Base-by-base conservation (phyloP, 2,888 invertebrate genomes). In the Epinotia demarniana region DNA sequence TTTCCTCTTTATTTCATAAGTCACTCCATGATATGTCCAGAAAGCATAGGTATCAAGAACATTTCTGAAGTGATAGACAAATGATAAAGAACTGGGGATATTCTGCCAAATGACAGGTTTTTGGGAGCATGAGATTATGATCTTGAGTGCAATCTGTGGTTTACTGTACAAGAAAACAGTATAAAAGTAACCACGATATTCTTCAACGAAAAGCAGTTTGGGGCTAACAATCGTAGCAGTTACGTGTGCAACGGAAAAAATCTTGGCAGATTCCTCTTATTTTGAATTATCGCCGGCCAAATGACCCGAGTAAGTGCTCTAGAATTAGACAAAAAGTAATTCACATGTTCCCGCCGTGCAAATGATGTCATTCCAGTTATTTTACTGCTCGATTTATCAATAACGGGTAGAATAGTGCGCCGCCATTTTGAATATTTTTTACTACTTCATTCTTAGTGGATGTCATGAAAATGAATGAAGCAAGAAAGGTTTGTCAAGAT, bases 281-380 rank as follows among this genome's bases (percentile, higher is more conserved):
- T 74, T 77, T 61, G 66, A 74, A 77, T 74, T 71, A 74, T 74
- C 33, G 27, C 27, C 69, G 33, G 18, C 69, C 73, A 63, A 70
- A 77, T 70, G 66, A 70, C 58, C 18, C 16, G 67, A 57, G 73
- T 76, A 62, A 74, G 77, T 74, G 77, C 71, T 66, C 77, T 74
- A 55, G 67, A 74, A 77, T 77, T 77, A 77, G 77, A 77, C 55
- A 19, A 66, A 53, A 49, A 67, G 66, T 77, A 74, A 75, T 75
- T 66, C 53, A 16, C 23, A 70, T 53, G 70, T 75, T 70, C n/a
- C 53, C 33, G 63, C 33, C 57, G n/a, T 64, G 64, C 23, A 57
- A 63, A 75, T 75, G 75, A 75, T 75, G 75, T 75, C 70, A 75
- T 43, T 71, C 69, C 70, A 58, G 74, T 16, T 33, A 13, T 19